Evolutionary conservation across 1,140 invertebrate genomes (phyloP), one percentile per base, ranked within the genome.

Genomic region (Drosophila malerkotliana): DNA sequence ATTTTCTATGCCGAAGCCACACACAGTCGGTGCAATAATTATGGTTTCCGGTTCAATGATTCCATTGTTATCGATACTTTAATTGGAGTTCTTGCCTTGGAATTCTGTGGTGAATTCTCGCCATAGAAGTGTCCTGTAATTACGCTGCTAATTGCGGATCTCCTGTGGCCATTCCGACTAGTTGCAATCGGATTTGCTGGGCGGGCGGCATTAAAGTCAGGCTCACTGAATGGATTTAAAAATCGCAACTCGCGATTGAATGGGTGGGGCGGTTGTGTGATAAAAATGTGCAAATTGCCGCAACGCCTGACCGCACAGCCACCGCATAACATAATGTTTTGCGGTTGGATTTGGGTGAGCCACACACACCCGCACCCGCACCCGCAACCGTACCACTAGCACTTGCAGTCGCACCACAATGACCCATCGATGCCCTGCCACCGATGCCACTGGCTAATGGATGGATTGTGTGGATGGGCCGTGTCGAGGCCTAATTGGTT

Each of bases 311-410:
- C 79, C 76, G 66, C 79, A 89, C 60, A 60, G 47, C 41, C 24
- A 60, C 79, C 79, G 72, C 79, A 79, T 64, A 88, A 89, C 84
- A 89, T 88, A 89, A 88, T 88, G 79, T 79, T 71, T 62, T 88
- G 83, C 58, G 83, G 83, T 79, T 48, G 62, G 76, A 71, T 79
- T 88, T 78, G 53, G 84, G 72, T 58, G 24, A 56, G 32, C 41
- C 47, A 34, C 37, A 32, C 45, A 1, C 52, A 28, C 21, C 52
- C 53, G 15, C 34, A 28, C 21, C 52, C 53, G 15, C 34, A 6
- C 26, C 26, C 56, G 1, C 52, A 34, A 14, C 52, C 53, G 15
- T 24, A 6, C 26, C 26, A 3, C 28, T 30, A 37, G 52, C 53
- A 47, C 26, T 44, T 21, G 26, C n/a, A 58, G 15, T 9, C 12